Evolutionary conservation across 2,113 vertebrate species (phyloP).

Genomic region (Pica pica): DNA sequence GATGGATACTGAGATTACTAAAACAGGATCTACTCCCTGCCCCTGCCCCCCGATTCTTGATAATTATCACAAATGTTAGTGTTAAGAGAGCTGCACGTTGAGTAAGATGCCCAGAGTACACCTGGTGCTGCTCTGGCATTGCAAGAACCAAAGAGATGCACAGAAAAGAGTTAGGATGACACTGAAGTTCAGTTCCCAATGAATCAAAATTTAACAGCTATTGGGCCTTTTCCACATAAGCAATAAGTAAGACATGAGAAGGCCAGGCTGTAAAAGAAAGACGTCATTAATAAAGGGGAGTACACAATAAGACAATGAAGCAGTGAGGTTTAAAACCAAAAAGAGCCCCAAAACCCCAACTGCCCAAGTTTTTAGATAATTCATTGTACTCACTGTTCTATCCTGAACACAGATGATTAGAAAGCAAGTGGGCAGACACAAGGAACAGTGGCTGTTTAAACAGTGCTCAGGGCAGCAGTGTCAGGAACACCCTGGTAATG

Average conservation of each 20-base stretch:
- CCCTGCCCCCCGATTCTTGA: rapidly evolving
- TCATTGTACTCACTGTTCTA: not conserved
- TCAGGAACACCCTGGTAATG: not conserved
- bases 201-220: not conserved
- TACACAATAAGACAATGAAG: not conserved
- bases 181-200: no score
- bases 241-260: not conserved
- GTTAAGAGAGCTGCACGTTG: not conserved
- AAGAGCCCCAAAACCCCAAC: not conserved
- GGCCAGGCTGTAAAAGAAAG: not conserved
- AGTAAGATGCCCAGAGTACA: rapidly evolving
- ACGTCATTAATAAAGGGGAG: not conserved
- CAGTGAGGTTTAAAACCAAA: not conserved
- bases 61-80: rapidly evolving
- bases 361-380: not conserved
- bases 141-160: not conserved
- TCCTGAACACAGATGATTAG: not conserved
- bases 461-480: not conserved
- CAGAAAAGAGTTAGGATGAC: rapidly evolving
- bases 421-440: rapidly evolving
- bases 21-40: not conserved
- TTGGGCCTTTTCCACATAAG: not conserved
- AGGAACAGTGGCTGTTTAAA: not conserved
- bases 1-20: not conserved
- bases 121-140: not conserved